These are phyloP conservation scores for Formica exsecta DNA, from an alignment of 1,140 invertebrate species.

Conservation along the genomic window DNA sequence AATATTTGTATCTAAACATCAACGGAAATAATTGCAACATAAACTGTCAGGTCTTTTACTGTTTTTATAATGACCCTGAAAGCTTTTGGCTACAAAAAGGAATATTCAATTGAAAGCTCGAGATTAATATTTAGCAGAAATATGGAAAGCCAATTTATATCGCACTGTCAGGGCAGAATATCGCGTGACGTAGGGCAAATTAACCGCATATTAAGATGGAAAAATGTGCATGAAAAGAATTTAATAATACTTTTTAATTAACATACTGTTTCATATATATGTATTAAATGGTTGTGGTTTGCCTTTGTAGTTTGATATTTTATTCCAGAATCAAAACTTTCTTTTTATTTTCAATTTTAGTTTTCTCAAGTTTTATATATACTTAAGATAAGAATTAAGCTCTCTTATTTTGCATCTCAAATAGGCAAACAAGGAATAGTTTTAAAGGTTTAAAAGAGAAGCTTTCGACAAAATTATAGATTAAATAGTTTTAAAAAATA, in stretches of 20 bases:
- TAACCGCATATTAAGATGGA: not conserved
- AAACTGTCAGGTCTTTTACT: too few relatives aligned
- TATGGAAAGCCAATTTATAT: not conserved
- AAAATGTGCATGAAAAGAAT: not conserved
- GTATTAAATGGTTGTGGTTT: not conserved
- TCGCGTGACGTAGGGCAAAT: not conserved
- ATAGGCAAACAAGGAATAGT: too few relatives aligned
- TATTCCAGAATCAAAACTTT: too few relatives aligned
- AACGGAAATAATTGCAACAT: too few relatives aligned
- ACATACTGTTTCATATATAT: not conserved
- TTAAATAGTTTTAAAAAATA: too few relatives aligned
- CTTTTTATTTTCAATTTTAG: too few relatives aligned
- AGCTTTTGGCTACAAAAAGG: not conserved
- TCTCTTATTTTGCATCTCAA: too few relatives aligned
- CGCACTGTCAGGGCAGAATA: not conserved
- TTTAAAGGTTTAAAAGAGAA: too few relatives aligned
- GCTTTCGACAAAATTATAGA: too few relatives aligned
- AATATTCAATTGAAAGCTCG: not conserved
- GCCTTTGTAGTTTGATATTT: not conserved
- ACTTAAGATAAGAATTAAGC: too few relatives aligned
- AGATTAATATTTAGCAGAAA: not conserved
- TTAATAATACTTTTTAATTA: slow-evolving; percentile 16
- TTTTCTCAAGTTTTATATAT: too few relatives aligned
- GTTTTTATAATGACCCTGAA: not conserved
- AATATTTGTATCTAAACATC: too few relatives aligned